Evolutionary conservation across 2,113 vertebrate genomes (phyloP).

Genomic region (Piaya cayana): DNA sequence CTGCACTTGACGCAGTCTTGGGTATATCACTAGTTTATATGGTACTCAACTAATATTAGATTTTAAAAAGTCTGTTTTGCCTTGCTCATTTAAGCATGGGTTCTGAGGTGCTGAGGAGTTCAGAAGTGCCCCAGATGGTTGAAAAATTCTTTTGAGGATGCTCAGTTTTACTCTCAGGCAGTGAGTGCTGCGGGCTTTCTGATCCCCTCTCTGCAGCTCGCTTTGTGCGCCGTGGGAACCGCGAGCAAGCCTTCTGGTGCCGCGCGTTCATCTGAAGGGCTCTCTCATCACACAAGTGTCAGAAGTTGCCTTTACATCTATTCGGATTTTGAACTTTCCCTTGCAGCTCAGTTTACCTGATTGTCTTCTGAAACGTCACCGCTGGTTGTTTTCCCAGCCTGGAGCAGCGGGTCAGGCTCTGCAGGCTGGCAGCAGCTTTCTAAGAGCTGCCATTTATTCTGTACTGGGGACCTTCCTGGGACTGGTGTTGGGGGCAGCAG

Average conservation of each 20-base stretch:
- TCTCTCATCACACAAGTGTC: background rate
- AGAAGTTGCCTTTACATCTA: constrained; percentile 1
- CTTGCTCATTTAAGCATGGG: background rate
- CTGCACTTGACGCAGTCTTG: background rate
- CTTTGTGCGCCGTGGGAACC: background rate
- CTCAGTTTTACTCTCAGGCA: background rate
- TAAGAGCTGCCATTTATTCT: background rate
- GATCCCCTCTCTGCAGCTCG: background rate
- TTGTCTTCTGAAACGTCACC: background rate
- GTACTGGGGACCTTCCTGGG: background rate
- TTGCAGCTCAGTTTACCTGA: background rate
- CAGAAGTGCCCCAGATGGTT: background rate
- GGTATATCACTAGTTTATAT: background rate
- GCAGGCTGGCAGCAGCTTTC: background rate
- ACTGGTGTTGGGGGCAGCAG: background rate
- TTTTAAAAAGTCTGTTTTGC: background rate
- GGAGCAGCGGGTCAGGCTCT: background rate
- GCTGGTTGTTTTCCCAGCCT: background rate
- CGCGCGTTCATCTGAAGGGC: background rate
- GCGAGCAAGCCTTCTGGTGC: background rate
- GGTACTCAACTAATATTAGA: background rate
- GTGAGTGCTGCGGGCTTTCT: background rate
- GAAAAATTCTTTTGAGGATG: constrained; percentile 3
- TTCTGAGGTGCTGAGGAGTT: background rate
- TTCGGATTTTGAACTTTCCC: background rate